Conservation (phyloP, 1,140 invertebrate species). For the Pseudachorutes palmiensis region DNA sequence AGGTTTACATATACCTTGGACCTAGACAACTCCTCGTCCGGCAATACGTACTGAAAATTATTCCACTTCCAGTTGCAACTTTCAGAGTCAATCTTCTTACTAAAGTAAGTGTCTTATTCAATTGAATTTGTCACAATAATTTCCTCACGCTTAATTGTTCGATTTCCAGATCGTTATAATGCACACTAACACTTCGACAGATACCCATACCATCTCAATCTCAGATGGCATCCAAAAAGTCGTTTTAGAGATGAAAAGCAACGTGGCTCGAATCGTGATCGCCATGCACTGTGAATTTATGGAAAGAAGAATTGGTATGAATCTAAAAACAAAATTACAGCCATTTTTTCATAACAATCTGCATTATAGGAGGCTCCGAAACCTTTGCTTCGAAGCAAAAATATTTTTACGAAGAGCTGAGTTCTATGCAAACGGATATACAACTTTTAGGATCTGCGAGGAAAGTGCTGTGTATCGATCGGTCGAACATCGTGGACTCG, state of each 20-base stretch:
- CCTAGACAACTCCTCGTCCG: slow-evolving; percentile 81
- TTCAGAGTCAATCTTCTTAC: slow-evolving; percentile 85
- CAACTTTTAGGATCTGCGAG: slow-evolving; percentile 67
- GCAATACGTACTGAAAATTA: slow-evolving; percentile 82
- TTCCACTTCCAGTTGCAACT: slow-evolving; percentile 78
- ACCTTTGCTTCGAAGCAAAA: slow-evolving; percentile 90
- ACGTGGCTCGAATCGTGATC: slow-evolving; percentile 14
- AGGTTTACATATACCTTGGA: slow-evolving; percentile 77
- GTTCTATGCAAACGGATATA: slow-evolving; percentile 71
- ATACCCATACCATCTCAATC: slow-evolving; percentile 1
- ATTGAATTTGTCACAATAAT: not conserved
- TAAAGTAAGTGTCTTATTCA: slow-evolving; percentile 52
- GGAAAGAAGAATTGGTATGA: slow-evolving; percentile 16
- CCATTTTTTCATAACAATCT: not conserved
- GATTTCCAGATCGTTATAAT: slow-evolving; percentile 12
- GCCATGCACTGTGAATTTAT: slow-evolving; percentile 25
- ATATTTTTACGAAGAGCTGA: slow-evolving; percentile 82
- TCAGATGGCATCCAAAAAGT: slow-evolving; percentile 17
- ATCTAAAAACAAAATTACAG: not conserved
- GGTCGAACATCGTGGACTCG: slow-evolving; percentile 25
- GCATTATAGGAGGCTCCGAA: slow-evolving; percentile 65
- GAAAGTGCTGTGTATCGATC: slow-evolving; percentile 21
- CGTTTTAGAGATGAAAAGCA: slow-evolving; percentile 14
- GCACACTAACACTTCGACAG: not conserved
- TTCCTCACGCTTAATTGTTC: not conserved